These are phyloP conservation scores for Sphaerophoria rueppellii DNA, from an alignment of 2,888 invertebrate genomes.

Conservation along the genomic window DNA sequence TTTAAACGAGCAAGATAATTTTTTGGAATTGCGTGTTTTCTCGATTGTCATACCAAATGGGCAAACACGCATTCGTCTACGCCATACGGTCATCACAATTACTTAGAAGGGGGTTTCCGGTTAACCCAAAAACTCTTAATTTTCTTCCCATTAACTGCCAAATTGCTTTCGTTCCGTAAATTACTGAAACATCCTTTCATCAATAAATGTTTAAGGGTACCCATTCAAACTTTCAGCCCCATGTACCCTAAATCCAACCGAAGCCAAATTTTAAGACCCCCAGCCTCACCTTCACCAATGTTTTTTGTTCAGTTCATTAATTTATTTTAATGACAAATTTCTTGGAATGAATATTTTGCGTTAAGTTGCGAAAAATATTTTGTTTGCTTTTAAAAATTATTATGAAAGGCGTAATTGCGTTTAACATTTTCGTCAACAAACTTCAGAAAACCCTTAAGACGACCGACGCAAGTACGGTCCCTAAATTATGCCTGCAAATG, in stretches of 20 bases:
- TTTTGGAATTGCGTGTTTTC: no score
- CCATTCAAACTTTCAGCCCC: no score
- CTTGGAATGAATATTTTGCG: conserved; percentile 12
- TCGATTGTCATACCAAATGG: no score
- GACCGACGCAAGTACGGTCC: conserved; percentile 22
- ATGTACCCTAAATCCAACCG: not conserved
- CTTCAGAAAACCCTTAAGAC: not conserved
- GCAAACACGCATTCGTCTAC: no score
- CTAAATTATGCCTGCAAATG: conserved; percentile 35
- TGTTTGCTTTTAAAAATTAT: conserved; percentile 29
- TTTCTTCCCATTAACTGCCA: no score
- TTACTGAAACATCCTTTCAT: no score
- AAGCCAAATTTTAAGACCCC: not conserved
- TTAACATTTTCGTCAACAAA: conserved; percentile 19
- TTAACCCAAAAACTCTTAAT: no score
- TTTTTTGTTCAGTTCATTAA: not conserved
- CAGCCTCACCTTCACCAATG: not conserved
- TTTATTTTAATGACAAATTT: conserved; percentile 27
- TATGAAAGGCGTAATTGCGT: conserved; percentile 29
- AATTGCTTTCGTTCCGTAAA: no score
- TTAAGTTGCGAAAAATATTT: conserved; percentile 25
- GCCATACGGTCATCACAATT: no score
- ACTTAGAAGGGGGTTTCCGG: no score
- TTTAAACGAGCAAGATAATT: no score
- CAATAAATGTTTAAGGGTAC: no score